Evolutionary conservation across 53 echinoderm and acorn worm genomes (phyloP).

Genomic region (Echinometra lucunter): DNA sequence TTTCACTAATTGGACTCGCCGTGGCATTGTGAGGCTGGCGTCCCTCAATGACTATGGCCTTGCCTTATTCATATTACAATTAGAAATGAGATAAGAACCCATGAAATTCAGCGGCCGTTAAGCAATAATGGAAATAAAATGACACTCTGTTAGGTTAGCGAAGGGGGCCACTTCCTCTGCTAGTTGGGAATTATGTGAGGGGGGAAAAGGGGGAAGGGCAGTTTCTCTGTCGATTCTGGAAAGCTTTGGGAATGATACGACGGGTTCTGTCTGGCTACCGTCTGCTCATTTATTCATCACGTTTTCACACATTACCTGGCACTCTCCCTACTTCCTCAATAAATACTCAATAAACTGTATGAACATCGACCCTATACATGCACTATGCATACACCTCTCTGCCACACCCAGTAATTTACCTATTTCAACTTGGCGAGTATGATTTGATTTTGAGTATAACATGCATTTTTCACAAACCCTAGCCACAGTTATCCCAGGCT

Average conservation of each 20-base stretch:
- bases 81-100: conserved; percentile 39
- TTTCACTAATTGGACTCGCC: conserved; percentile 34
- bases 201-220: not conserved
- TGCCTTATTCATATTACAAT: conserved; percentile 51
- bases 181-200: not conserved
- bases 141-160: not conserved
- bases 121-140: conserved; percentile 42
- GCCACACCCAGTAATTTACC: not conserved
- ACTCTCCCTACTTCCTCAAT: not conserved
- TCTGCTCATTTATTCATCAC: conserved; percentile 32
- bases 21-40: conserved; percentile 14
- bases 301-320: conserved; percentile 15
- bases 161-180: not conserved
- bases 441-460: no score
- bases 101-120: conserved; percentile 29
- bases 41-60: conserved; percentile 43
- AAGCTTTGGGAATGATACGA: not conserved
- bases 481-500: no score
- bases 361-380: conserved; percentile 16
- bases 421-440: no score
- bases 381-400: not conserved
- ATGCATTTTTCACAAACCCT: no score
- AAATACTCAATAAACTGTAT: conserved; percentile 45
- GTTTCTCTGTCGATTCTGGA: not conserved
- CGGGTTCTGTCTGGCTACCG: not conserved